Percentiles rank a stretch among this genome's conserved stretches.
phyloP scores from a whole-genome alignment of 2,888 invertebrate species.

The Camptogramma bilineatum region DNA sequence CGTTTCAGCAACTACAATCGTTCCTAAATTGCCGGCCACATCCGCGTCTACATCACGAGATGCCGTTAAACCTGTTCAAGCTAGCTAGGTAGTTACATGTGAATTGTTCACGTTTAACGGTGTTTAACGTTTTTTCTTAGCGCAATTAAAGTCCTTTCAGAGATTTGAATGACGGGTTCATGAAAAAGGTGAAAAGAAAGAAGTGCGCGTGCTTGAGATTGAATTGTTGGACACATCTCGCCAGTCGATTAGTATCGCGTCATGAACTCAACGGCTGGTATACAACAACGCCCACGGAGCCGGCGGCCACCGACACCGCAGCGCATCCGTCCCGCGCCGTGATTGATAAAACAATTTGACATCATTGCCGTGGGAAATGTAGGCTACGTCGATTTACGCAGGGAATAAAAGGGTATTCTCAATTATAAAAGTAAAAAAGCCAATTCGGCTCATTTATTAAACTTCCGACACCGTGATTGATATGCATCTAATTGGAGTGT shows the following conservation, averaged over 20 bases:
- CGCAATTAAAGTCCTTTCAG: constrained; percentile 25
- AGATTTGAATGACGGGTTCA: constrained; percentile 6
- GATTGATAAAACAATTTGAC: constrained; percentile 81
- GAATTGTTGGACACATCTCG: constrained; percentile 59
- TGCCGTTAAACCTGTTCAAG: constrained; percentile 62
- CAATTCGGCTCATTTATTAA: constrained; percentile 13
- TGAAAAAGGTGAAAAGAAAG: constrained; percentile 12
- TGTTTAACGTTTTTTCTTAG: constrained; percentile 38
- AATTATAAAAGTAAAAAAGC: constrained; percentile 12
- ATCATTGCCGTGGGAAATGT: constrained; percentile 80
- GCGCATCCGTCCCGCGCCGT: constrained; percentile 75
- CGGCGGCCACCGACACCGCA: constrained; percentile 63
- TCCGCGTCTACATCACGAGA: constrained; percentile 58
- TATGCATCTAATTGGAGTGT: not conserved
- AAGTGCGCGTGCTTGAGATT: constrained; percentile 45
- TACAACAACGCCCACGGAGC: constrained; percentile 68
- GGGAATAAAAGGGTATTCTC: constrained; percentile 9
- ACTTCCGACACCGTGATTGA: constrained; percentile 9
- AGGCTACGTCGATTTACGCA: constrained; percentile 43
- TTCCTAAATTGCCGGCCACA: constrained; percentile 59
- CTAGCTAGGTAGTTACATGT: constrained; percentile 40
- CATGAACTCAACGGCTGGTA: constrained; percentile 65
- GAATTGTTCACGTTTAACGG: constrained; percentile 62
- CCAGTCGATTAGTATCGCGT: constrained; percentile 61
- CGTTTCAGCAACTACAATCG: constrained; percentile 55